Evolutionary conservation across 2,797 vertebrate genomes (phyloP).

Genomic region (Acanthornis magna): DNA sequence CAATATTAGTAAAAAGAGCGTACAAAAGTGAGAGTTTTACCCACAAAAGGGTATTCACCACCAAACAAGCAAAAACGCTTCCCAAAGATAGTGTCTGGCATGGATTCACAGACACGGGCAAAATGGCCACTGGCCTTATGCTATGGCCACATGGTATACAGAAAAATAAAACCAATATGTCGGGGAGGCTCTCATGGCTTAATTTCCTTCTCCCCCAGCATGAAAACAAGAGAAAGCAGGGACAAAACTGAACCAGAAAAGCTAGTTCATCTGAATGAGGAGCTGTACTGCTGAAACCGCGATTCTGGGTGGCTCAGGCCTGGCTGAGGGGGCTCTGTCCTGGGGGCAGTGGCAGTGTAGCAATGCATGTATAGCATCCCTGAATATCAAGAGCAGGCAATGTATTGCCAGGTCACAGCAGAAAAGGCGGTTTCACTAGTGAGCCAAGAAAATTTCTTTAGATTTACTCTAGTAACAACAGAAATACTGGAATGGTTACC

Average conservation of each 20-base stretch:
- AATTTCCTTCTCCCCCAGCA: not conserved
- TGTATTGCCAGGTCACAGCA: not conserved
- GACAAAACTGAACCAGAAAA: not conserved
- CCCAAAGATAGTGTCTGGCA: rapidly evolving
- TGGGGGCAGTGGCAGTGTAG: rapidly evolving
- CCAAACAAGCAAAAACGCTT: not conserved
- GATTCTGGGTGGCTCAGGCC: no score
- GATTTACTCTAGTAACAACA: not conserved
- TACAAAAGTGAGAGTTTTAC: not conserved
- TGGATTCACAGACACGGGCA: not conserved
- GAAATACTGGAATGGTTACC: not conserved
- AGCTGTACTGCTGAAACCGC: rapidly evolving
- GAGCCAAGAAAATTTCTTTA: not conserved
- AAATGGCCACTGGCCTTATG: not conserved
- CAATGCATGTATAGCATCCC: not conserved
- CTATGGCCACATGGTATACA: not conserved
- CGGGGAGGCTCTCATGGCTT: rapidly evolving
- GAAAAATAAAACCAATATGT: not conserved
- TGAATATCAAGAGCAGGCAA: not conserved
- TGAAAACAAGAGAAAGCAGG: not conserved
- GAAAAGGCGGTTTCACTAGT: not conserved
- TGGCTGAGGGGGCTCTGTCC: rapidly evolving
- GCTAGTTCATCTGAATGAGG: no score
- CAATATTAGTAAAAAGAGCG: not conserved
- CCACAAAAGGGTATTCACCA: not conserved